Conservation (phyloP, 2,797 vertebrate genomes). For the Austrolebias charrua region DNA sequence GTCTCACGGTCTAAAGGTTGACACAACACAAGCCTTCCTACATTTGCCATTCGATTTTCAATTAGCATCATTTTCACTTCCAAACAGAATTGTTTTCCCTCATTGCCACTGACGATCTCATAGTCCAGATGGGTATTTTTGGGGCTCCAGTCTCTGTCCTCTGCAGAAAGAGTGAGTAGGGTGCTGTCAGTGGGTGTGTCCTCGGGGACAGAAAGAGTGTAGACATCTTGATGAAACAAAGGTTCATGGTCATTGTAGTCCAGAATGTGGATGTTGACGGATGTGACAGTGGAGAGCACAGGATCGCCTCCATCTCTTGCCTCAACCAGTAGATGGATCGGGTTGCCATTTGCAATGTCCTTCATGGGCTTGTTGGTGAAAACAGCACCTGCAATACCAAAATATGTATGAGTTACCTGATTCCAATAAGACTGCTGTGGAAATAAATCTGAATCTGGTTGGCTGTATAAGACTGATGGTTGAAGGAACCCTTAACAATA, state of each 20-base stretch:
- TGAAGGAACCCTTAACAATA: too few species aligned
- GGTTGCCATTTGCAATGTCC: conserved; percentile 67
- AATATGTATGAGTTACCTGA: background rate
- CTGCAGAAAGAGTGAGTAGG: conserved; percentile 81
- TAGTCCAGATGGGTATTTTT: conserved; percentile 84
- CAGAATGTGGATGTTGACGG: conserved; percentile 79
- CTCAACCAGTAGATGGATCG: conserved; percentile 84
- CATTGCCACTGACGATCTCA: conserved; percentile 80
- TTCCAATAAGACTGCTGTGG: background rate
- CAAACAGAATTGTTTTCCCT: conserved; percentile 81
- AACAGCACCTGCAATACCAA: conserved; percentile 83
- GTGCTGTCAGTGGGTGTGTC: conserved; percentile 77
- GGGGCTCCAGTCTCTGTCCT: conserved; percentile 80
- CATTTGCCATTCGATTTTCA: conserved; percentile 70
- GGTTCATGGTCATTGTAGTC: conserved; percentile 86
- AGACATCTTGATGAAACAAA: conserved; percentile 78
- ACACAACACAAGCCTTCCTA: conserved; percentile 83
- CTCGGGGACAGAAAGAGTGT: conserved; percentile 83
- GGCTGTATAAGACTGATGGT: too few species aligned
- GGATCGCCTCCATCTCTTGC: conserved; percentile 86
- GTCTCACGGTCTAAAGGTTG: conserved; percentile 83
- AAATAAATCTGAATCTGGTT: background rate
- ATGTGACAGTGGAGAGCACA: conserved; percentile 74
- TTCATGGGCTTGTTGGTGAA: conserved; percentile 77
- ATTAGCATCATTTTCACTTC: conserved; percentile 73